Evolutionary conservation across 2,113 vertebrate genomes (phyloP), one percentile per base, ranked within the genome.

Genomic region (Chinchilla lanigera): DNA sequence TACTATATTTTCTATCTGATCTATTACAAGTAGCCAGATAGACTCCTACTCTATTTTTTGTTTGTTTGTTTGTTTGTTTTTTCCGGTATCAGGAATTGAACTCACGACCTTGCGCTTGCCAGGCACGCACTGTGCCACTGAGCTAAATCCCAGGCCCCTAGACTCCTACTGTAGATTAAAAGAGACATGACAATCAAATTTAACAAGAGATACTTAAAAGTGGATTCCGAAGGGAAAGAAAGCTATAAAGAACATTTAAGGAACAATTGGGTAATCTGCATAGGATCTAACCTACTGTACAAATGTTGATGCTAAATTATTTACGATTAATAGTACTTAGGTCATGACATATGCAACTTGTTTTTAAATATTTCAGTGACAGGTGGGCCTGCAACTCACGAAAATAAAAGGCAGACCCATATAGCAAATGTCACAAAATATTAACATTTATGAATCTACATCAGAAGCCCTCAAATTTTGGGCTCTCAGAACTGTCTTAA

Each of bases 131-230:
- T n/a, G n/a, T n/a, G n/a, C n/a, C n/a, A n/a, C n/a, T n/a, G n/a
- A n/a, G n/a, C n/a, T n/a, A n/a, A n/a, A n/a, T n/a, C n/a, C n/a
- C n/a, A n/a, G n/a, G n/a, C n/a, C n/a, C n/a, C n/a, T 2, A 77
- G 24, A 86, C 54, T 60, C 3, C 89, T 63, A 63, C 24, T 94
- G 50, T 67, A 93, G 35, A 93, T 73, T 85, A 93, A 95, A 44
- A 85, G 83, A 73, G 26, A 82, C 35, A 67, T 28, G 28, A 82
- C 33, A 71, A 91, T 44, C 54, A 83, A 97, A 88, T 83, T 9
- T 92, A 88, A 96, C 41, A 87, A 75, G 30, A 93, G 61, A 90
- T 82, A 50, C 63, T 93, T 86, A 54, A 87, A 87, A 87, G 67
- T 84, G 69, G 20, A 83, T 95, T 82, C n/a, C 71, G n/a, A 83